Evolutionary conservation across 2,888 invertebrate species (phyloP).

Genomic region (Andricus curvator): DNA sequence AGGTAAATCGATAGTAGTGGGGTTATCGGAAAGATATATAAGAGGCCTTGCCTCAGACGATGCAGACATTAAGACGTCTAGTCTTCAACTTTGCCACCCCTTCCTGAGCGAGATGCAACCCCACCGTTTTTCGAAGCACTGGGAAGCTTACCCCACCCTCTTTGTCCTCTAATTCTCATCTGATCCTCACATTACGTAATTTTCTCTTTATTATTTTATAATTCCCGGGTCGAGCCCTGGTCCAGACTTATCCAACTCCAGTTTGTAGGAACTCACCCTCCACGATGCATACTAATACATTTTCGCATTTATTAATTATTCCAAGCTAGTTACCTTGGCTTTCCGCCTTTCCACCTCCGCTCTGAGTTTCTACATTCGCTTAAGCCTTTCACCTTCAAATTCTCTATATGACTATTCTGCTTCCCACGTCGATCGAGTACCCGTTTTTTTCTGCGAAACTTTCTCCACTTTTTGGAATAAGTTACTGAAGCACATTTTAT

Average conservation of each 20-base stretch:
- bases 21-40: slow-evolving; percentile 55
- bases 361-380: slow-evolving; percentile 57
- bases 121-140: slow-evolving; percentile 45
- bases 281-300: slow-evolving; percentile 72
- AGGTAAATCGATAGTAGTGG: slow-evolving; percentile 4
- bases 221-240: slow-evolving; percentile 61
- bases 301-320: slow-evolving; percentile 74
- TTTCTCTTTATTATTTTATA: slow-evolving; percentile 76
- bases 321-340: slow-evolving; percentile 63
- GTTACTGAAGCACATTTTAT: background rate
- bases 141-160: slow-evolving; percentile 57
- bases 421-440: slow-evolving; percentile 23
- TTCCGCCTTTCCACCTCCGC: slow-evolving; percentile 50
- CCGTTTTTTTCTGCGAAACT: background rate
- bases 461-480: background rate
- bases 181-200: slow-evolving; percentile 74
- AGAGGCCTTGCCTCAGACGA: slow-evolving; percentile 58
- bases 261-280: slow-evolving; percentile 47
- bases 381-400: slow-evolving; percentile 33
- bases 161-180: slow-evolving; percentile 73
- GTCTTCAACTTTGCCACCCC: slow-evolving; percentile 68
- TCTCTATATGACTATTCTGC: slow-evolving; percentile 35
- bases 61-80: slow-evolving; percentile 76
- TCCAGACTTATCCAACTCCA: slow-evolving; percentile 62
- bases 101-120: slow-evolving; percentile 44